Evolutionary conservation across 2,797 vertebrate genomes (phyloP).

Genomic region (Gastrophryne carolinensis): DNA sequence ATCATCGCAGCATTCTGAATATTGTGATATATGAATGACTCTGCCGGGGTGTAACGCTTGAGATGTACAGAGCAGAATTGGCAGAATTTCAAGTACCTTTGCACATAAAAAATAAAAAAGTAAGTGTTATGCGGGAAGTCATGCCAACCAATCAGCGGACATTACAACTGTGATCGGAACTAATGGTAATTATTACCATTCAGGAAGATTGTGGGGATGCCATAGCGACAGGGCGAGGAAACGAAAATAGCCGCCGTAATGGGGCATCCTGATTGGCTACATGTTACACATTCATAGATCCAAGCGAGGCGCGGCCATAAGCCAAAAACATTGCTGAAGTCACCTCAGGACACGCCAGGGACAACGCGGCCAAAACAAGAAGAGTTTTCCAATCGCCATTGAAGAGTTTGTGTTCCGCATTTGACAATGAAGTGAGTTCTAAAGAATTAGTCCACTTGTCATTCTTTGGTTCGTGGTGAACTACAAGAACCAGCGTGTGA

Average conservation of each 20-base stretch:
- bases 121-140: constrained; percentile 32
- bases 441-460: neutral
- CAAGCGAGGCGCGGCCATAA: neutral
- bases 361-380: neutral
- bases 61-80: constrained; percentile 55
- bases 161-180: constrained; percentile 57
- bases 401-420: neutral
- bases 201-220: constrained; percentile 20
- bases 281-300: neutral
- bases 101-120: constrained; percentile 36
- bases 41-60: constrained; percentile 57
- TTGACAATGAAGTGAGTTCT: neutral
- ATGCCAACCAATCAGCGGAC: constrained; percentile 58
- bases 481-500: neutral
- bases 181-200: constrained; percentile 42
- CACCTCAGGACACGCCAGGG: constrained; percentile 1
- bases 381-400: neutral
- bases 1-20: constrained; percentile 61
- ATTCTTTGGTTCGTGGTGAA: neutral
- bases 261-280: neutral
- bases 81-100: constrained; percentile 61
- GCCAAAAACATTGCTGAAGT: constrained; percentile 12
- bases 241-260: constrained; percentile 8
- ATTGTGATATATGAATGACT: constrained; percentile 65
- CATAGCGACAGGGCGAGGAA: constrained; percentile 23